phyloP scores from a whole-genome alignment of 2,113 vertebrate species.

The Sclerurus mexicanus region DNA sequence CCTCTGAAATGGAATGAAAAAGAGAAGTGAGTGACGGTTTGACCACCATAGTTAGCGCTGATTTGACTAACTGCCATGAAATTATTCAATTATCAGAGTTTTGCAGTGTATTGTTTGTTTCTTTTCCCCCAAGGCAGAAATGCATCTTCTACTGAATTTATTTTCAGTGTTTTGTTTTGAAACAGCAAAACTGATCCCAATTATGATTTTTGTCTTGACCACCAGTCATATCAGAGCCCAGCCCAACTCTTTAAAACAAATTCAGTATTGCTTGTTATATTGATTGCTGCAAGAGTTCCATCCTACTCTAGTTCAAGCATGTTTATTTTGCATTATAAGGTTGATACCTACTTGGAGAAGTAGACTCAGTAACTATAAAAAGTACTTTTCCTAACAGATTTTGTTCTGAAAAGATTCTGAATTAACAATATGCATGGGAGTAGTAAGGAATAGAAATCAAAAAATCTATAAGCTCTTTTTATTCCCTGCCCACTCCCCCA shows the following conservation, averaged over 20 bases:
- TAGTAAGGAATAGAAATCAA: not conserved
- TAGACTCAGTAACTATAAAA: not conserved
- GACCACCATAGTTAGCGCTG: not conserved
- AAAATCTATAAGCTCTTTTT: not conserved
- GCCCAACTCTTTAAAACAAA: conserved; percentile 8
- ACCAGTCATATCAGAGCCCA: not conserved
- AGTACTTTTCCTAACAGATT: not conserved
- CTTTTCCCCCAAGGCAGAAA: not conserved
- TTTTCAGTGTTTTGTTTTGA: conserved; percentile 8
- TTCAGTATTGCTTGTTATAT: not conserved
- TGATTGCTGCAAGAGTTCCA: not conserved
- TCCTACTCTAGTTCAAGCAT: not conserved
- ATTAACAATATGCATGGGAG: not conserved
- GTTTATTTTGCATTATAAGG: not conserved
- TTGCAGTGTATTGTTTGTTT: not conserved
- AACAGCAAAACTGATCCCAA: not conserved
- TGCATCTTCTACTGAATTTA: not conserved
- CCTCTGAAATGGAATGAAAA: not conserved
- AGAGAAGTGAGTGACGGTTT: not conserved
- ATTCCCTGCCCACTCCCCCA: not conserved
- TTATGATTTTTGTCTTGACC: conserved; percentile 29
- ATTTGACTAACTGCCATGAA: not conserved
- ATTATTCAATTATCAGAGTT: not conserved
- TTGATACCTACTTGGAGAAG: not conserved
- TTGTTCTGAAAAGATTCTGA: not conserved